Evolutionary conservation across 2,797 vertebrate genomes (phyloP), one percentile per base, ranked within the genome.

Genomic region (Sebastes steindachneri): DNA sequence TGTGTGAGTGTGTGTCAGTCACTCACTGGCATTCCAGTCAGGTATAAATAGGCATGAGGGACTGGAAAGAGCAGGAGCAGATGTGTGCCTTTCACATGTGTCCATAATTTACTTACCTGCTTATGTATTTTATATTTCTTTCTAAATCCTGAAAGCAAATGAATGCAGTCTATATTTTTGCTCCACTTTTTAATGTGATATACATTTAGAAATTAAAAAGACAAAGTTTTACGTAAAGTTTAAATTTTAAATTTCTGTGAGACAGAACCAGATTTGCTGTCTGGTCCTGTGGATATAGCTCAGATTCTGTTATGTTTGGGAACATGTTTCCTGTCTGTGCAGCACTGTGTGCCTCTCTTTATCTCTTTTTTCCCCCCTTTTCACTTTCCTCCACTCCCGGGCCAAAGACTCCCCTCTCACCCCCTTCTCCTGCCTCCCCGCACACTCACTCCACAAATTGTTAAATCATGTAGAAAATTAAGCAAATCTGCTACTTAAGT

Each of bases 381-480:
- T 79, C 41, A 89, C 85, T 89, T 88, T 80, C 51, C 60, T 77
- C 68, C 58, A 63, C 77, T 85, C 62, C 26, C 41, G 63, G 68
- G 69, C 70, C 55, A 75, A 58, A 64, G 48, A 26, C 62, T 83
- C 48, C 68, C 73, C 68, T 57, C 37, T 64, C 59, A 17, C 41
- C 51, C 77, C 78, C 58, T 72, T 66, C 79, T 80, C 86, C 53
- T 75, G 77, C 69, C 37, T 41, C 74, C 83, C 77, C 26, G 67
- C 88, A 77, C 67, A 3, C 83, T 85, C 81, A 77, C 87, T 85
- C 80, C 78, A 62, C 78, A 93, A 91, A 93, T 93, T 95, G 93
- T 95, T 94, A 93, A 95, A 95, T 95, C 90, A 93, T 92, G 91
- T 88, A 91, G 92, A 93, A 95, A 94, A 94, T 93, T 85, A 93